Evolutionary conservation across 2,113 vertebrate genomes (phyloP).

Genomic region (Australoheros scitulus): DNA sequence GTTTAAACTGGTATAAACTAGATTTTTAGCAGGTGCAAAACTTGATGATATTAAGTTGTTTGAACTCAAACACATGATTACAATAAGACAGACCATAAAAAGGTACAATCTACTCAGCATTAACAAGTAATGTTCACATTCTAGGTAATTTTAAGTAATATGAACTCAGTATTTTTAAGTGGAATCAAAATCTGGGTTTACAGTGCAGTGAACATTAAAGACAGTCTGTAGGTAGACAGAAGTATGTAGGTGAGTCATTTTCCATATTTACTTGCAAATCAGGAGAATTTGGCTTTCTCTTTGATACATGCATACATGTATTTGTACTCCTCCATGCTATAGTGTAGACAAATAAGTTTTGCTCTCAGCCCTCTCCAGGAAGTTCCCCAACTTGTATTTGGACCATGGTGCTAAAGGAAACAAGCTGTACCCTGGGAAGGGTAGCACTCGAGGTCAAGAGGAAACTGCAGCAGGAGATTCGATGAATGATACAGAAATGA

Average conservation of each 20-base stretch:
- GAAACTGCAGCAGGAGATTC: conserved; percentile 40
- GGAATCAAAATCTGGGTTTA: no score
- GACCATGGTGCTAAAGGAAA: background rate
- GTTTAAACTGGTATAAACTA: no score
- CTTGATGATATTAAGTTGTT: no score
- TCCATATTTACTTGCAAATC: background rate
- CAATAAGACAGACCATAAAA: no score
- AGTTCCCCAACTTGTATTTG: conserved; percentile 8
- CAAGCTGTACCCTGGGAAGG: background rate
- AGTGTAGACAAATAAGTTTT: background rate
- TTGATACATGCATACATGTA: background rate
- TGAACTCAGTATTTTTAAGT: no score
- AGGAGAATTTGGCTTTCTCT: background rate
- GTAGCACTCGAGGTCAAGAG: conserved; percentile 26
- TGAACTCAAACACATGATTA: no score
- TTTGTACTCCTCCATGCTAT: background rate
- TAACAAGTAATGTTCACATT: no score
- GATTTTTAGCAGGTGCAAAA: no score
- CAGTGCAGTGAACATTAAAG: no score
- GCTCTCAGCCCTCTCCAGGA: background rate
- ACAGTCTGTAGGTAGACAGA: no score
- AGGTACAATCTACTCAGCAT: no score
- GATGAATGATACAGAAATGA: conserved; percentile 1
- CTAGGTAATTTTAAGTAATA: no score
- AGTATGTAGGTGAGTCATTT: background rate